These are phyloP conservation scores for Siderastrea siderea DNA, from an alignment of 92 coral and sea anemone genomes.

Conservation along the genomic window DNA sequence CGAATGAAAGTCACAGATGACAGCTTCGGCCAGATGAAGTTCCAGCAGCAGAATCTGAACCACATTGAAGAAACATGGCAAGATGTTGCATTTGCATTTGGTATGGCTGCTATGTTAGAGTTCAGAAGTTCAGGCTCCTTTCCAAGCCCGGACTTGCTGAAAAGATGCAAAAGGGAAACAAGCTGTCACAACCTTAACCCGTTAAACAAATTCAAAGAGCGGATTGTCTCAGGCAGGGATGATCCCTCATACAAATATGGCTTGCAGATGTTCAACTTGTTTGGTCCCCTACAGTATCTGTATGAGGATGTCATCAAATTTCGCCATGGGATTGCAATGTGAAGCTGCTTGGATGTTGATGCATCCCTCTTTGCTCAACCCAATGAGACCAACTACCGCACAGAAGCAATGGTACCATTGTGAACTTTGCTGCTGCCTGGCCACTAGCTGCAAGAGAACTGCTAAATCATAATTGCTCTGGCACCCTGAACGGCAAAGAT, in stretches of 20 bases:
- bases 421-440: conserved; percentile 55
- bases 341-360: conserved; percentile 46
- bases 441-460: conserved; percentile 56
- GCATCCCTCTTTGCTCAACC: conserved; percentile 58
- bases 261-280: conserved; percentile 39
- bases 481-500: conserved; percentile 45
- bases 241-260: conserved; percentile 37
- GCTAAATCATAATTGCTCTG: conserved; percentile 44
- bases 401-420: conserved; percentile 57
- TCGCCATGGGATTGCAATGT: conserved; percentile 43
- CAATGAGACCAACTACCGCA: conserved; percentile 42
- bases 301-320: conserved; percentile 27
- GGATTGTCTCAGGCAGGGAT: conserved; percentile 9
- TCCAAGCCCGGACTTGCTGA: conserved; percentile 28
- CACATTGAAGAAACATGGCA: not conserved
- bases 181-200: conserved; percentile 47
- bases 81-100: conserved; percentile 31
- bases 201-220: conserved; percentile 34
- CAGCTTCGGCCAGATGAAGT: conserved; percentile 29
- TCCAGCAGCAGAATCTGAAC: too few relatives aligned
- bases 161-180: not conserved
- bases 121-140: conserved; percentile 37
- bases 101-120: too few relatives aligned
- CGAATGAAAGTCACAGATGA: conserved; percentile 58
- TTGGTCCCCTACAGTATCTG: conserved; percentile 53